These are phyloP conservation scores for Amphiduros pacificus DNA, from an alignment of 2,888 invertebrate species.

Conservation along the genomic window DNA sequence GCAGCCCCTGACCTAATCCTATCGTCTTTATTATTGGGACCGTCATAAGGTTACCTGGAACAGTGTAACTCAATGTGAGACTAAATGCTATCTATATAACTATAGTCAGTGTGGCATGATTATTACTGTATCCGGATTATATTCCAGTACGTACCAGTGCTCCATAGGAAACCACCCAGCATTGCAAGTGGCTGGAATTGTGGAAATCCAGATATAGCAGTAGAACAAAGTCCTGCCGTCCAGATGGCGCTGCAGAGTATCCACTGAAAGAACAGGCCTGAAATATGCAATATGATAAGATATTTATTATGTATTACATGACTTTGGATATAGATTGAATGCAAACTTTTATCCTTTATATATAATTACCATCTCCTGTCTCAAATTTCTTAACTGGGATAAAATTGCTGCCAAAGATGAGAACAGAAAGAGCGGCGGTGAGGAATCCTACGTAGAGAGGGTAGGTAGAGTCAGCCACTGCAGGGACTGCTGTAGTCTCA, in stretches of 20 bases:
- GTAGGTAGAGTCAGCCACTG: no score
- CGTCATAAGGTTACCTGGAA: slow-evolving; percentile 60
- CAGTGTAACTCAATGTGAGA: no score
- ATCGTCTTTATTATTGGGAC: slow-evolving; percentile 62
- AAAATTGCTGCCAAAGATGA: slow-evolving; percentile 62
- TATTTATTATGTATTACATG: no score
- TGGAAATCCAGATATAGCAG: slow-evolving; percentile 49
- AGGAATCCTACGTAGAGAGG: slow-evolving; percentile 55
- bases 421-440: slow-evolving; percentile 56
- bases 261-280: slow-evolving; percentile 64
- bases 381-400: slow-evolving; percentile 61
- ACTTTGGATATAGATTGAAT: no score
- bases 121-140: no score
- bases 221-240: slow-evolving; percentile 55
- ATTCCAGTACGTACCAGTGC: slow-evolving; percentile 46
- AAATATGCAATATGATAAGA: no score
- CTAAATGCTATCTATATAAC: no score
- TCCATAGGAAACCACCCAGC: slow-evolving; percentile 62
- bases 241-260: slow-evolving; percentile 59
- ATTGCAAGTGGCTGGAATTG: slow-evolving; percentile 61
- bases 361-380: slow-evolving; percentile 61
- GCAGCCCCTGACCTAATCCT: slow-evolving; percentile 61
- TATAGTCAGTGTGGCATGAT: no score
- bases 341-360: no score
- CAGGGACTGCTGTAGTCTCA: no score